These are phyloP conservation scores for Drymonia ruficornis DNA, from an alignment of 2,888 invertebrate genomes.

Conservation along the genomic window DNA sequence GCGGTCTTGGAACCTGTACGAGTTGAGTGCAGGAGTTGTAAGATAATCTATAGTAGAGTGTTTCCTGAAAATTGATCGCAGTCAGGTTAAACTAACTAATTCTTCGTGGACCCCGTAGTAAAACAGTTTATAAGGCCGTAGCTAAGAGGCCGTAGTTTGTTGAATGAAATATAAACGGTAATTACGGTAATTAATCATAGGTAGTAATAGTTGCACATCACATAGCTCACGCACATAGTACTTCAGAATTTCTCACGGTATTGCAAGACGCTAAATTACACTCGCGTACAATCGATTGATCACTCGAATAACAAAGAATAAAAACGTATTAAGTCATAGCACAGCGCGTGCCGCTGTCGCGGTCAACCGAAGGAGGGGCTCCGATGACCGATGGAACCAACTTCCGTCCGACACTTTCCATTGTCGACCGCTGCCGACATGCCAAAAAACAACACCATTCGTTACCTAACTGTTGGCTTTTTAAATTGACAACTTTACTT, in stretches of 20 bases:
- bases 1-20: too few relatives aligned
- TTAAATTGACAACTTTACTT: not conserved
- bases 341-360: not conserved
- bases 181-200: too few relatives aligned
- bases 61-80: too few relatives aligned
- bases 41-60: too few relatives aligned
- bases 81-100: too few relatives aligned
- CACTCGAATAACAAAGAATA: not conserved
- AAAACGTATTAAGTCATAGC: not conserved
- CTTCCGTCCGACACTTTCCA: slow-evolving; percentile 20
- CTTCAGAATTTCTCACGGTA: not conserved
- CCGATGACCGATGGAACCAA: slow-evolving; percentile 22
- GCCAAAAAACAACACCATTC: not conserved
- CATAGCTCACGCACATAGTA: not conserved
- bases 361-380: not conserved
- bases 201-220: too few relatives aligned
- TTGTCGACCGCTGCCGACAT: not conserved
- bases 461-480: not conserved
- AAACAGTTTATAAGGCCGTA: too few relatives aligned
- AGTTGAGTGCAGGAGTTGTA: too few relatives aligned
- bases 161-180: too few relatives aligned
- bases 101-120: too few relatives aligned
- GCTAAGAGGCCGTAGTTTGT: too few relatives aligned
- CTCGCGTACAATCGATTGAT: not conserved
- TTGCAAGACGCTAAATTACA: too few relatives aligned